Evolutionary conservation across 2,113 vertebrate species (phyloP), one percentile per base, ranked within the genome.

Genomic region (Arizona elegans): DNA sequence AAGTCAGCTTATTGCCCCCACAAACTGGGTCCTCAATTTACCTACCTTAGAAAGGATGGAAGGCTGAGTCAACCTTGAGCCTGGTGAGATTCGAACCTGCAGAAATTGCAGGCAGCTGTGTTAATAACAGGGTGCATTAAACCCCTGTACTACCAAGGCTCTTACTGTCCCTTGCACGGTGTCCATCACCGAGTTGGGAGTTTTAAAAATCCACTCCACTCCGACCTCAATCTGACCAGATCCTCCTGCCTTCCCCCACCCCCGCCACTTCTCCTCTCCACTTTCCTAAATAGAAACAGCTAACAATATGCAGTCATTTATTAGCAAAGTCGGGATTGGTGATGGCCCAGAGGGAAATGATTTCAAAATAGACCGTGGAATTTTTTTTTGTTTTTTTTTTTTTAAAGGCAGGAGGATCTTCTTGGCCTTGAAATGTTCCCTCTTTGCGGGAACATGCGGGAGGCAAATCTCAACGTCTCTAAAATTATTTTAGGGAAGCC

Each of bases 331-430:
- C 92, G 94, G 91, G 54, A 86, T 88, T 89, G 55, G 86, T 86
- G 91, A 95, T 43, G 59, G 52, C 33, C 52, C 8, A 1, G 58
- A 2, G 15, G 5, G 75, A 26, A 17, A 17, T 15, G 91, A 21
- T 56, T 54, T n/a, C 8, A 29, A 50, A 59, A 50, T 21, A 43
- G n/a, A 23, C 7, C 26, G 3, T 59, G 90, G 75, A 87, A 50
- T 23, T 95, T 8, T 6, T 21, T 21, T 56, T 8, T 58, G 23
- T 59, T 95, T 58, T 56, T 8, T 58, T 58, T 59, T 95, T 58
- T 58, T 59, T 95, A 95, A 94, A 96, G 93, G 88, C 94, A 88
- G 91, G 95, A 86, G 91, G 95, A 86, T 58, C 11, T 1, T 88
- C 88, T 91, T 90, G 62, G 92, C 65, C 59, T 93, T 94, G 89